Conservation (phyloP, 2,113 vertebrate species). For the Neotragus moschatus region DNA sequence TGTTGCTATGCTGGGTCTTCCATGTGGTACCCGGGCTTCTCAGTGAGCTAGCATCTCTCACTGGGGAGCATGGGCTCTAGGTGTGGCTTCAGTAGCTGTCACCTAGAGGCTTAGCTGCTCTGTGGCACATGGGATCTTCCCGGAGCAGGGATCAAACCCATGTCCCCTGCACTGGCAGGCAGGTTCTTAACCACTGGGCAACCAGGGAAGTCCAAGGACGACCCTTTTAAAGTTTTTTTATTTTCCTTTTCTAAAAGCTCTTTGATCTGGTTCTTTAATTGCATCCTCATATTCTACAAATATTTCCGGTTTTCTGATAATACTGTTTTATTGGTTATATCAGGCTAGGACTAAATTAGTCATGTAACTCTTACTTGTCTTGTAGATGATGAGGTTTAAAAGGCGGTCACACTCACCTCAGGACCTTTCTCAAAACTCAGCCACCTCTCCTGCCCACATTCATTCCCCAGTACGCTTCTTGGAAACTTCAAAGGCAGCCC, state of each 20-base stretch:
- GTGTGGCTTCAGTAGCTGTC: neutral
- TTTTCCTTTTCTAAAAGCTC: neutral
- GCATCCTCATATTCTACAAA: neutral
- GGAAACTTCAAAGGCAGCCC: neutral
- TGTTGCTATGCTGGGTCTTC: neutral
- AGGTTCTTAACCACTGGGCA: neutral
- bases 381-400: neutral
- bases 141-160: neutral
- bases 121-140: neutral
- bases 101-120: neutral
- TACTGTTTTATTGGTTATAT: neutral
- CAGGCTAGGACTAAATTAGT: neutral
- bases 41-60: neutral
- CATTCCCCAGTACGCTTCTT: neutral
- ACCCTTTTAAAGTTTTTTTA: neutral
- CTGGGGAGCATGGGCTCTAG: neutral
- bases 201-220: neutral
- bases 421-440: neutral
- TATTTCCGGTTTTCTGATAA: neutral
- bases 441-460: neutral
- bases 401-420: neutral
- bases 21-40: rapidly evolving
- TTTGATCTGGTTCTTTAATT: neutral
- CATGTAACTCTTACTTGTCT: neutral
- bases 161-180: neutral